These are phyloP conservation scores for Diploptera punctata DNA, from an alignment of 2,888 invertebrate species.

Conservation along the genomic window DNA sequence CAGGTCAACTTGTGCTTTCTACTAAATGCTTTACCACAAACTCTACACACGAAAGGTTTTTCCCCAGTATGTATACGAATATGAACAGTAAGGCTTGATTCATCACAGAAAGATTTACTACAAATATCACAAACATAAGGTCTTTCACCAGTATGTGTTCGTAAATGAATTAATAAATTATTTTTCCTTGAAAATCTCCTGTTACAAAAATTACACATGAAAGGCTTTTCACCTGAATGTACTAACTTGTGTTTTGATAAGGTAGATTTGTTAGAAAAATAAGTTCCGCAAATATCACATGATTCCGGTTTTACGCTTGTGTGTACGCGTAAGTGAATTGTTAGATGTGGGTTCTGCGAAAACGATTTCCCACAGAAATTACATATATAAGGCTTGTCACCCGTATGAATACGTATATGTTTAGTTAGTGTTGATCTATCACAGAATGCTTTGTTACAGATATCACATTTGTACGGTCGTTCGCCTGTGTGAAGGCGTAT, in stretches of 20 bases:
- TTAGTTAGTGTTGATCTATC: neutral
- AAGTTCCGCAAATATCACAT: too few species aligned
- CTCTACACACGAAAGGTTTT: neutral
- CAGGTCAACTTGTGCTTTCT: neutral
- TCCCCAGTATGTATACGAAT: too few species aligned
- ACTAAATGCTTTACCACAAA: slow-evolving; percentile 1
- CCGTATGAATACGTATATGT: neutral
- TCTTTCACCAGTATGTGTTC: too few species aligned
- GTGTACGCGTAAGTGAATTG: too few species aligned
- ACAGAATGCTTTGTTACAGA: neutral
- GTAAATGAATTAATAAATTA: too few species aligned
- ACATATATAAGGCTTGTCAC: neutral
- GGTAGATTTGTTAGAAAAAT: neutral
- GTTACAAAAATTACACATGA: too few species aligned
- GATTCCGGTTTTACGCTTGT: too few species aligned
- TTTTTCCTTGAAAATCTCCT: too few species aligned
- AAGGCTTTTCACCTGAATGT: neutral
- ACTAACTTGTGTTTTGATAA: neutral
- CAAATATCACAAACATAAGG: too few species aligned
- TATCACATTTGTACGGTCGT: neutral
- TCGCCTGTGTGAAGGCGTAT: neutral
- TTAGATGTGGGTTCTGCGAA: too few species aligned
- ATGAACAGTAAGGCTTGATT: too few species aligned
- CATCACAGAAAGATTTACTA: too few species aligned
- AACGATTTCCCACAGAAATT: neutral